These are phyloP conservation scores for Melolontha melolontha DNA, from an alignment of 2,888 invertebrate genomes.

Conservation along the genomic window DNA sequence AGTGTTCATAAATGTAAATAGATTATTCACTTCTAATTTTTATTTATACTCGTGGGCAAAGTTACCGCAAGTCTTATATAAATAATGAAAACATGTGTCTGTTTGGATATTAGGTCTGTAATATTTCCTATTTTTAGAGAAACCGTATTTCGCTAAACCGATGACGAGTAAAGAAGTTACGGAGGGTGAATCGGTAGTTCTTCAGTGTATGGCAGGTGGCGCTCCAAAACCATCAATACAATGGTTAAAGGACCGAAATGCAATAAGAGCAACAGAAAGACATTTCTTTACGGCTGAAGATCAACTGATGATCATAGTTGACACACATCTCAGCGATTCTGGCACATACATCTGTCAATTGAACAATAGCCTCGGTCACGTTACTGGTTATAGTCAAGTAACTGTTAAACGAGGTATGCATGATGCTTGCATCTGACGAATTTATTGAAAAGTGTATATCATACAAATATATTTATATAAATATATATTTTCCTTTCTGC, in stretches of 20 bases:
- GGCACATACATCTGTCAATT: conserved; percentile 93
- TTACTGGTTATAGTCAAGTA: conserved; percentile 78
- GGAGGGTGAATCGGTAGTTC: conserved; percentile 85
- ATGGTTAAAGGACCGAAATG: conserved; percentile 88
- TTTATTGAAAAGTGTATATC: background rate
- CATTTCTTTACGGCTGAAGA: conserved; percentile 90
- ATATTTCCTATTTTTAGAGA: conserved; percentile 69
- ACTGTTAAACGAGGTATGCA: conserved; percentile 74
- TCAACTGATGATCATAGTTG: conserved; percentile 88
- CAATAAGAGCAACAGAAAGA: conserved; percentile 79
- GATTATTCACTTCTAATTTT: no score
- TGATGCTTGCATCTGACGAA: conserved; percentile 1
- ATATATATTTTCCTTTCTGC: no score
- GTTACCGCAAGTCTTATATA: no score
- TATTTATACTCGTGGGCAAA: no score
- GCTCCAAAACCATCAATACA: conserved; percentile 83
- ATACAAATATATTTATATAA: no score
- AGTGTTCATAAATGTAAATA: no score
- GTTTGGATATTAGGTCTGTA: background rate
- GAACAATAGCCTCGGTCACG: conserved; percentile 85
- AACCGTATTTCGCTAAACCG: conserved; percentile 86
- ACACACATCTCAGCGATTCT: conserved; percentile 81
- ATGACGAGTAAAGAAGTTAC: conserved; percentile 88
- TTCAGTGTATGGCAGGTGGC: conserved; percentile 89
- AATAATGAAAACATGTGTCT: no score